Percentiles rank a stretch among this genome's conserved stretches.
phyloP scores from a whole-genome alignment of 2,888 invertebrate genomes.

The Arrhopalites spinosus region DNA sequence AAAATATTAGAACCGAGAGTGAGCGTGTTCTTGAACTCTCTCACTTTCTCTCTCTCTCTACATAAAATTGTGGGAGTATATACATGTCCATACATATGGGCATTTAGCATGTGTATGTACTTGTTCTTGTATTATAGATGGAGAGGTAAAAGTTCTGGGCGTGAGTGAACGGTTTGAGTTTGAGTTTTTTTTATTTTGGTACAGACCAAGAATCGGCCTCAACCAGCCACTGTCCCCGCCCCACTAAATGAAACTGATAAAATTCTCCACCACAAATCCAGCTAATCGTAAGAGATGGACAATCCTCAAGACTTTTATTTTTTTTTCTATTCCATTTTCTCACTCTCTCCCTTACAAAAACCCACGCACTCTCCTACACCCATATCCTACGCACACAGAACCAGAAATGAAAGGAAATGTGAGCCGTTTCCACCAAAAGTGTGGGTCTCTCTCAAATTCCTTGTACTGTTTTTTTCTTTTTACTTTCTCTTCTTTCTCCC shows the following conservation, averaged over 20 bases:
- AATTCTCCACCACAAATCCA: constrained; percentile 31
- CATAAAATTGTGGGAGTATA: too few species aligned
- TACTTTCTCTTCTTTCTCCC: constrained; percentile 9
- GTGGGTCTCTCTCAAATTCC: background rate
- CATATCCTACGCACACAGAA: too few species aligned
- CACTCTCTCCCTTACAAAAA: constrained; percentile 1
- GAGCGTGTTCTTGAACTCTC: constrained; percentile 4
- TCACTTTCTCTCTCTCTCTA: too few species aligned
- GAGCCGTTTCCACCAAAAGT: constrained; percentile 3
- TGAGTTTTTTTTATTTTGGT: too few species aligned
- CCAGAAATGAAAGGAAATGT: background rate
- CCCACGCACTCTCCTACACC: too few species aligned
- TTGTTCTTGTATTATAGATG: background rate
- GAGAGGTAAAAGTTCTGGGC: constrained; percentile 8
- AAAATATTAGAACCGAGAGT: background rate
- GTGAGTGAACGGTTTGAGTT: constrained; percentile 22
- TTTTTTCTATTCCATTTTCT: background rate
- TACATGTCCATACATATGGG: too few species aligned
- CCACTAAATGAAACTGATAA: constrained; percentile 29
- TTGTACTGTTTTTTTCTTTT: background rate
- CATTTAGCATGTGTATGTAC: background rate
- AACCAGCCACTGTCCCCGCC: constrained; percentile 26
- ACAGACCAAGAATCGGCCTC: constrained; percentile 21
- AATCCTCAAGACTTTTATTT: background rate
- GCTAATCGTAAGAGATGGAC: constrained; percentile 27